Evolutionary conservation across 2,888 invertebrate species (phyloP).

Genomic region (Eupithecia centaureata): DNA sequence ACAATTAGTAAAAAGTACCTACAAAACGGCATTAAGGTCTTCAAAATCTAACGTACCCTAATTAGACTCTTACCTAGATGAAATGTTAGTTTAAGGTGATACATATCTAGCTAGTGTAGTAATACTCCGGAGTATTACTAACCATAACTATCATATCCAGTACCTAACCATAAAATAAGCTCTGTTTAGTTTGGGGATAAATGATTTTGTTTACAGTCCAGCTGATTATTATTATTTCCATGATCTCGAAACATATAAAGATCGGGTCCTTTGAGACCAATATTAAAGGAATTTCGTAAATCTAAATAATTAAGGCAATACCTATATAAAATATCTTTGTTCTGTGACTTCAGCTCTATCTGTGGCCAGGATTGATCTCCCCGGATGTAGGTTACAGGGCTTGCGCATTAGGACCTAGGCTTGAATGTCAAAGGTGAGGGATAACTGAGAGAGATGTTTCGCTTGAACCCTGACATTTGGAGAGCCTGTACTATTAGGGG

Average conservation of each 20-base stretch:
- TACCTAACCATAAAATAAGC: no score
- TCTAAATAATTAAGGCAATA: neutral
- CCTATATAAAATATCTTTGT: neutral
- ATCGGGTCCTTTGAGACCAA: no score
- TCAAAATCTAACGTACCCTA: neutral
- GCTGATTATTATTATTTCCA: no score
- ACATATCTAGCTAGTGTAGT: no score
- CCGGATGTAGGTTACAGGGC: slow-evolving; percentile 49
- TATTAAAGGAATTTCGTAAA: neutral
- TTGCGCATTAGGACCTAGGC: slow-evolving; percentile 38
- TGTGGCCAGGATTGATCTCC: slow-evolving; percentile 62
- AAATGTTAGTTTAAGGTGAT: no score
- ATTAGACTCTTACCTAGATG: neutral
- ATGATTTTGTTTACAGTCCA: no score
- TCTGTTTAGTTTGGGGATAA: no score
- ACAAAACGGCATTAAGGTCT: no score
- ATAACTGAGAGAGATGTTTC: neutral
- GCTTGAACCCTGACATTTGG: neutral
- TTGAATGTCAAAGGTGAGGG: slow-evolving; percentile 23
- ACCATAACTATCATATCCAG: no score
- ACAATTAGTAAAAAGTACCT: no score
- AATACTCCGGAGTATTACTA: no score
- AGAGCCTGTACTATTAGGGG: neutral
- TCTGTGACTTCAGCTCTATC: neutral
- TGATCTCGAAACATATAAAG: no score